A percentile compares a stretch with the other conserved stretches of the same genome.
Evolutionary conservation across 2,888 invertebrate genomes (phyloP).

Genomic region (Drosophila prostipennis): DNA sequence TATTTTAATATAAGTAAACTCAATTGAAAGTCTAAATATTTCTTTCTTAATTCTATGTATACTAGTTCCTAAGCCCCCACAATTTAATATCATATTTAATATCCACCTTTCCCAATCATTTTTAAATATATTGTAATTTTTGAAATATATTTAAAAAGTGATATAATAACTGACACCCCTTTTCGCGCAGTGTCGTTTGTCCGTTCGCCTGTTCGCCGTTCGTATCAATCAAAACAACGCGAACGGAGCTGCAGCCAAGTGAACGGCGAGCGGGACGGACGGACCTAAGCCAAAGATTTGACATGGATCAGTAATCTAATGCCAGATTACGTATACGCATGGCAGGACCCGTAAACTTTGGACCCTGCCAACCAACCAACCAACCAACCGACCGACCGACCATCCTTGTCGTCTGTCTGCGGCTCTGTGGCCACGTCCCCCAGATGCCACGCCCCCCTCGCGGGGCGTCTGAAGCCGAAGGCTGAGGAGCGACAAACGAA

Average conservation of each 20-base stretch:
- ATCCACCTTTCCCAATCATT: too few relatives aligned
- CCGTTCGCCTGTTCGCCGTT: constrained; percentile 21
- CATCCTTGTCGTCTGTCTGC: constrained; percentile 12
- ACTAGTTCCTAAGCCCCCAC: too few relatives aligned
- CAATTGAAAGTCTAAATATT: too few relatives aligned
- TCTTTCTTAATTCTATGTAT: too few relatives aligned
- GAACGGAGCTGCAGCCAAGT: constrained; percentile 44
- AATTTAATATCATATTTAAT: too few relatives aligned
- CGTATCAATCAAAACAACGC: constrained; percentile 80
- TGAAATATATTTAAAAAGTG: too few relatives aligned
- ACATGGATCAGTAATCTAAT: constrained; percentile 85
- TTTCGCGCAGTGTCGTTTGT: constrained; percentile 5
- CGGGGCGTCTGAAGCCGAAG: constrained; percentile 3
- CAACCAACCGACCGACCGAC: not conserved
- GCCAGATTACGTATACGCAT: constrained; percentile 84
- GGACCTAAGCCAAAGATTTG: constrained; percentile 83
- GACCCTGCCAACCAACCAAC: constrained; percentile 23
- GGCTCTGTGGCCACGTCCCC: constrained; percentile 46
- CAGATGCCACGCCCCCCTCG: constrained; percentile 42
- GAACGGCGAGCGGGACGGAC: constrained; percentile 40
- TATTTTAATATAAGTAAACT: too few relatives aligned
- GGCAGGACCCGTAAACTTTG: constrained; percentile 63
- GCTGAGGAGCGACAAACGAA: constrained; percentile 5
- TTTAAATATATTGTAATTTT: too few relatives aligned
- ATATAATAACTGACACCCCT: not conserved